These are phyloP conservation scores for Caerostris extrusa DNA, from an alignment of 1,140 invertebrate genomes.

Conservation along the genomic window DNA sequence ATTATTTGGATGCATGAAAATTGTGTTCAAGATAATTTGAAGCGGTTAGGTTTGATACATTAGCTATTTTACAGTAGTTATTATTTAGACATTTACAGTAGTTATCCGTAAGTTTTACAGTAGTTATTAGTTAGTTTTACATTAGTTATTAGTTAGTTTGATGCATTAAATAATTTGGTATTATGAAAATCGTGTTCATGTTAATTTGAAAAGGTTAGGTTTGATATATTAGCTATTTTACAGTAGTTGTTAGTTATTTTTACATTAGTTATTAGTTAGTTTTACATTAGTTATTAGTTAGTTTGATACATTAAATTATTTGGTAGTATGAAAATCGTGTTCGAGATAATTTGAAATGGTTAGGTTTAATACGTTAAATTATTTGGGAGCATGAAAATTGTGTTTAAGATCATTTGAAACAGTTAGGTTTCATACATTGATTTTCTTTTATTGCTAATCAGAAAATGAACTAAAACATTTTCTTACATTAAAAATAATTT, in stretches of 20 bases:
- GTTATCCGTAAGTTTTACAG: too few relatives aligned
- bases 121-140: too few relatives aligned
- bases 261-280: too few relatives aligned
- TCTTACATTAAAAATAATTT: neutral
- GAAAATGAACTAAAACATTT: neutral
- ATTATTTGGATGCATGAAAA: neutral
- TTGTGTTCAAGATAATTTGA: neutral
- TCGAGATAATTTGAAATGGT: neutral
- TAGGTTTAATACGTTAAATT: neutral
- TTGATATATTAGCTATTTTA: too few relatives aligned
- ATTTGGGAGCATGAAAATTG: neutral
- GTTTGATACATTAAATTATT: slow-evolving; percentile 27
- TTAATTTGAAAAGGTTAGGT: neutral
- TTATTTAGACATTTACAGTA: too few relatives aligned
- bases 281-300: too few relatives aligned
- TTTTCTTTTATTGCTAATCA: too few relatives aligned
- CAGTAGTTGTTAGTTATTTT: too few relatives aligned
- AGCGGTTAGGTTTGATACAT: neutral
- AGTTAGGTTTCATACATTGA: neutral
- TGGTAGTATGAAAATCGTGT: neutral
- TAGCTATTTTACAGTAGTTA: too few relatives aligned
- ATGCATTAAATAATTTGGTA: neutral
- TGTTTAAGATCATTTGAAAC: neutral
- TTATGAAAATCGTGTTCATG: neutral
- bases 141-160: too few relatives aligned